These are phyloP conservation scores for Trinorchestia longiramus DNA, from an alignment of 1,140 invertebrate genomes.

Conservation along the genomic window DNA sequence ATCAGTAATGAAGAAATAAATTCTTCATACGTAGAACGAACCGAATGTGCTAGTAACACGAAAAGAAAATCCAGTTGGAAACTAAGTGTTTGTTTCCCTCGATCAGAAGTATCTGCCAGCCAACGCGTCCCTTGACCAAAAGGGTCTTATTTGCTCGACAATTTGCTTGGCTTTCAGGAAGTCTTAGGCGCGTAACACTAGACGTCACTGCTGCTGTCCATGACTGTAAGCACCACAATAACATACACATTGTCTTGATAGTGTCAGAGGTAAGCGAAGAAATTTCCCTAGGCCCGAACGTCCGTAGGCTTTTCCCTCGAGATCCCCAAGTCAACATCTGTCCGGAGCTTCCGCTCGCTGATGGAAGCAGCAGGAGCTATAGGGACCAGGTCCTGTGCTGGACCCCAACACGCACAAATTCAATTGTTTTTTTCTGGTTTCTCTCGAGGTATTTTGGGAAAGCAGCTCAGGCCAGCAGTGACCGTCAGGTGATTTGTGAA, in stretches of 20 bases:
- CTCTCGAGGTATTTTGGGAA: conserved; percentile 50
- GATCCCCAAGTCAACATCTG: conserved; percentile 41
- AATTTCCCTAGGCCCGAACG: conserved; percentile 48
- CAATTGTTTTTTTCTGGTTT: conserved; percentile 55
- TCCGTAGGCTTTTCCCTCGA: conserved; percentile 34
- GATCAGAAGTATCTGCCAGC: not conserved
- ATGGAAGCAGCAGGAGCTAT: conserved; percentile 27
- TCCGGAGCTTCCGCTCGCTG: conserved; percentile 45
- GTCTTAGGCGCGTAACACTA: conserved; percentile 42
- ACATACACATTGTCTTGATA: conserved; percentile 54
- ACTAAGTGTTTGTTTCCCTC: not conserved
- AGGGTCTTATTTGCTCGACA: conserved; percentile 11
- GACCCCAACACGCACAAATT: conserved; percentile 52
- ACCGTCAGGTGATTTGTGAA: conserved; percentile 54
- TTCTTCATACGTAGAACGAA: not conserved
- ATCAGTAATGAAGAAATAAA: not conserved
- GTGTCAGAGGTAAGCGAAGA: conserved; percentile 54
- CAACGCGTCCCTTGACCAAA: not conserved
- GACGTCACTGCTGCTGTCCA: conserved; percentile 32
- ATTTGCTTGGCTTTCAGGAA: conserved; percentile 32
- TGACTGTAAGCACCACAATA: conserved; percentile 54
- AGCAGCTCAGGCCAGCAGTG: conserved; percentile 37
- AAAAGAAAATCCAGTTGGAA: not conserved
- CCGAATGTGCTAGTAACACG: not conserved
- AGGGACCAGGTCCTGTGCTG: conserved; percentile 23